These are phyloP conservation scores for Sitta carolinensis DNA, from an alignment of 2,797 vertebrate genomes.

Conservation along the genomic window DNA sequence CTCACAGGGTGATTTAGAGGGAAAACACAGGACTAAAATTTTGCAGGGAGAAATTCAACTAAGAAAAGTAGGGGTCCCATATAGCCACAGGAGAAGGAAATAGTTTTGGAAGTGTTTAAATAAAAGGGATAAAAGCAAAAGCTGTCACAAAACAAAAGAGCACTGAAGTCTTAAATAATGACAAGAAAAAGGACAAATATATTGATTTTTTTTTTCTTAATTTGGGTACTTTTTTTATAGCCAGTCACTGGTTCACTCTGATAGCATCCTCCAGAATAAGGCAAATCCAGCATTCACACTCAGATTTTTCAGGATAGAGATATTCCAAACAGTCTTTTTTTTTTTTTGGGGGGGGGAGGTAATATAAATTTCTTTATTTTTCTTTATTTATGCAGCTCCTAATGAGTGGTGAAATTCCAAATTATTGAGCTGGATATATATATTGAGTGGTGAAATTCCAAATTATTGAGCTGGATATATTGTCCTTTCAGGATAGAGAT, in stretches of 20 bases:
- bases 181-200: accelerated
- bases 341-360: accelerated
- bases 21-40: background rate
- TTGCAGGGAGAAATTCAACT: background rate
- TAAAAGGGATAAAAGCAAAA: background rate
- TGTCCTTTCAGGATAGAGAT: no score
- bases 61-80: background rate
- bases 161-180: background rate
- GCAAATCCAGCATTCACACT: background rate
- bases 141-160: background rate
- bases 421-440: no score
- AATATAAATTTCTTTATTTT: no score
- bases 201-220: background rate
- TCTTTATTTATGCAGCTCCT: no score
- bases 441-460: background rate
- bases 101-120: background rate
- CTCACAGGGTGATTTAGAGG: background rate
- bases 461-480: background rate
- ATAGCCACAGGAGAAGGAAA: background rate
- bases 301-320: accelerated
- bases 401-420: no score
- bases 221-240: background rate
- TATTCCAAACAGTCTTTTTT: background rate
- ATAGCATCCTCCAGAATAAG: background rate
- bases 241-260: background rate